Evolutionary conservation across 2,888 invertebrate species (phyloP), one percentile per base, ranked within the genome.

Genomic region (Oxytorus armatus): DNA sequence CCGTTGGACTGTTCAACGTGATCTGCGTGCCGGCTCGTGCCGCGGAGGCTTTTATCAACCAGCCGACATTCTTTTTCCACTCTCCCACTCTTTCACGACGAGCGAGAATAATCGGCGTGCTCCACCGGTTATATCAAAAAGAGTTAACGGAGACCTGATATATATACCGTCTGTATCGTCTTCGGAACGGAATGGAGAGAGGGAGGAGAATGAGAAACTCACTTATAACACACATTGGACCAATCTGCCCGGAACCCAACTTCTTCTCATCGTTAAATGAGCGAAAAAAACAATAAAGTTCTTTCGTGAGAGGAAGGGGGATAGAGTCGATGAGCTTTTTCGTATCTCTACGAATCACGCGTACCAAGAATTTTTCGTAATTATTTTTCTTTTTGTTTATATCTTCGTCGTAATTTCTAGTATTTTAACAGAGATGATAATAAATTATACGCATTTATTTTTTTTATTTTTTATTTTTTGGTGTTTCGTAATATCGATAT

Each of bases 21-120:
- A 86, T 88, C 88, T 89, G 88, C 87, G 88, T 86, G 89, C 82
- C 85, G 85, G 79, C 84, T 79, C 84, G 82, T 80, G 78, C 65
- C 83, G 83, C 77, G 78, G n/a, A 76, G 79, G 84, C 84, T 86
- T 86, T 86, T 86, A 86, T 86, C 85, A 79, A 77, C 66, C 75
- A 65, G 79, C 51, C 11, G 42, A 47, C 65, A 47, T 82, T 73
- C 33, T 47, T 70, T 63, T 47, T 59, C 39, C 81, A 55, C 55
- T 51, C 49, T 36, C 66, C 1, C 33, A 7, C 44, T 29, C 36
- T 16, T 1, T 44, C 44, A 5, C 16, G 29, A 18, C 14, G 55
- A 55, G 14, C 11, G 53, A 49, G 49, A 33, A 73, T 57, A 59
- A 39, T 57, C 47, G 10, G 25, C 57, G 55, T 16, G 63, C 69